Evolutionary conservation across 2,797 vertebrate genomes (phyloP), one percentile per base, ranked within the genome.

Genomic region (Karalla daura): DNA sequence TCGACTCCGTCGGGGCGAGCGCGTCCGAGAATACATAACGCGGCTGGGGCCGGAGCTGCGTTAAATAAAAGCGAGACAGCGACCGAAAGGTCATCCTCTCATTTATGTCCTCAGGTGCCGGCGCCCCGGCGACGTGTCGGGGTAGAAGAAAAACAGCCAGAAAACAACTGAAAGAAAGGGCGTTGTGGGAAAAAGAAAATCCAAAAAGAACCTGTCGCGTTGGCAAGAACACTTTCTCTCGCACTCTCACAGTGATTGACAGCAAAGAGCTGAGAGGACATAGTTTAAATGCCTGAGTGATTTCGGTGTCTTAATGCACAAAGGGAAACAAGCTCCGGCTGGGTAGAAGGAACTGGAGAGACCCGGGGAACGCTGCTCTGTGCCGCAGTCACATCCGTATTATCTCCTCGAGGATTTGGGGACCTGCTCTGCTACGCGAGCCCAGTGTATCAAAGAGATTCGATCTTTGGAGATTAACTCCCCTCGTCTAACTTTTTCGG

Each of bases 401-500:
- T 46, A 67, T 84, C 62, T 65, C 33, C 61, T 53, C 4, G 21
- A 78, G 52, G 70, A 86, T 85, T 78, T 37, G 13, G 54, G 53
- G 46, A 66, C 46, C 68, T 12, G 60, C 27, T 80, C 50, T 59
- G 77, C 51, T 11, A 27, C 40, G 62, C 62, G 28, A 79, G 68
- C 72, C 56, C 61, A 6, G 36, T 10, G 58, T 70, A 82, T 85
- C 63, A 85, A 70, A 78, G 61, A 68, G 50, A 81, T 79, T 69
- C 7, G 4, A 87, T 84, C 71, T 81, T 59, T 39, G 17, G 73
- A 86, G 78, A 74, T 79, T 81, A 59, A 53, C 64, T 76, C 18
- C 35, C 46, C 43, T 37, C 5, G 14, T 77, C 66, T 64, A 81
- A 78, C 63, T 85, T 86, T 74, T 44, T 1, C 15, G 62, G 33